Conservation (phyloP, 2,113 vertebrate species). For the Nestor notabilis region DNA sequence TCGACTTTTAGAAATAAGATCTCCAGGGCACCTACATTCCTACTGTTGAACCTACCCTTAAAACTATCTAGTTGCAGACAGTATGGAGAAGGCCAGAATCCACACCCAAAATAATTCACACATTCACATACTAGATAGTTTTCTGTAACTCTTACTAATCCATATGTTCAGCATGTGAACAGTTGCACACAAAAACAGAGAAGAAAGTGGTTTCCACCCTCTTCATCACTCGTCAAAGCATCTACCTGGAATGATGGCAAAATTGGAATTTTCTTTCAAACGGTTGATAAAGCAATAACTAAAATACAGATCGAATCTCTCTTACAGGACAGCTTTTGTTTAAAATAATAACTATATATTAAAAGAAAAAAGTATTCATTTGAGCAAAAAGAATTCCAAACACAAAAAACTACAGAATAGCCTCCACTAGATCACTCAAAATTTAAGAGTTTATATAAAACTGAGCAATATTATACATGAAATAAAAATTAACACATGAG, state of each 20-base stretch:
- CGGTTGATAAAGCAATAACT: background rate
- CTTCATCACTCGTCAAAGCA: background rate
- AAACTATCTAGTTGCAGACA: background rate
- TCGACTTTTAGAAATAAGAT: background rate
- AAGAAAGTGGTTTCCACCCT: background rate
- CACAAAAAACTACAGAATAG: background rate
- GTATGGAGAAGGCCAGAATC: background rate
- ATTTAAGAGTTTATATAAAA: background rate
- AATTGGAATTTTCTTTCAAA: background rate
- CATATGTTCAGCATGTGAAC: accelerated
- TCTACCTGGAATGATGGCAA: background rate
- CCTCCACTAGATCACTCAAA: background rate
- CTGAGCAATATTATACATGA: background rate
- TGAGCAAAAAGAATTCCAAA: background rate
- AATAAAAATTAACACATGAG: background rate
- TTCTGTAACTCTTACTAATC: background rate
- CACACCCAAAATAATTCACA: background rate
- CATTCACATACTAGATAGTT: background rate
- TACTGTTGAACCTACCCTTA: background rate
- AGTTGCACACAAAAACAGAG: background rate
- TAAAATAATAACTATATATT: background rate
- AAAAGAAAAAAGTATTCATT: background rate
- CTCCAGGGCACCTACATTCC: background rate
- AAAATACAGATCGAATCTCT: background rate
- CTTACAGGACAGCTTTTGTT: background rate